phyloP scores from a whole-genome alignment of 53 echinoderm and acorn worm genomes.

The Mesocentrotus franciscanus region DNA sequence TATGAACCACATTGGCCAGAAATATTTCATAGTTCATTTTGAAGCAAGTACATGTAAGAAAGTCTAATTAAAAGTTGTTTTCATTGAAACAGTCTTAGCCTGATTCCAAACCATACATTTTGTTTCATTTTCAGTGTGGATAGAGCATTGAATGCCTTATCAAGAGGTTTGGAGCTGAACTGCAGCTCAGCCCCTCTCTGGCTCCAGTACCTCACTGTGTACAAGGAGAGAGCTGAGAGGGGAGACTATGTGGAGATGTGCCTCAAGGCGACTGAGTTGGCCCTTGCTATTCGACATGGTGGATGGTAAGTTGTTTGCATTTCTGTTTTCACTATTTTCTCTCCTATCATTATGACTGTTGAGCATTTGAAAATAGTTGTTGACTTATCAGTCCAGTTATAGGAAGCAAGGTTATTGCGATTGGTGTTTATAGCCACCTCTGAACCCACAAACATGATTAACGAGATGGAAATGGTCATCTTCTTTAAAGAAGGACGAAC shows the following conservation, averaged over 20 bases:
- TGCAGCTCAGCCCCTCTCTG: constrained; percentile 77
- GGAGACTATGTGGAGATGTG: constrained; percentile 85
- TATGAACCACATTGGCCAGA: background rate
- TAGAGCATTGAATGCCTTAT: constrained; percentile 87
- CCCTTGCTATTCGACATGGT: constrained; percentile 81
- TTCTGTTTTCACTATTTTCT: background rate
- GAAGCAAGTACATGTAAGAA: too few relatives aligned
- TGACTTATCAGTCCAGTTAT: background rate
- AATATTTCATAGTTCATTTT: background rate
- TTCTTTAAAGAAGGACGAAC: too few relatives aligned
- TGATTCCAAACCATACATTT: background rate
- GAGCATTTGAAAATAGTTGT: background rate
- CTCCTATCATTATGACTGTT: background rate
- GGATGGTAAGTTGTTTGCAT: constrained; percentile 77
- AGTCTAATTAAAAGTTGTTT: background rate
- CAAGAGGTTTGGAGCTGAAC: constrained; percentile 91
- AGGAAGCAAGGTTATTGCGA: background rate
- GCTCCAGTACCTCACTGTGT: constrained; percentile 82
- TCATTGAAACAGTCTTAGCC: background rate
- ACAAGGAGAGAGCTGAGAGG: constrained; percentile 69
- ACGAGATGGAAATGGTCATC: too few relatives aligned
- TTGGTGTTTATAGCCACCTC: too few relatives aligned
- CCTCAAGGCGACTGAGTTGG: constrained; percentile 82
- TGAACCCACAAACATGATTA: too few relatives aligned
- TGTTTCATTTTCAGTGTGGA: constrained; percentile 67